Evolutionary conservation across 37 sponge, comb jelly and placozoan species (phyloP), one percentile per base, ranked within the genome.

Genomic region (Geodia barretti): DNA sequence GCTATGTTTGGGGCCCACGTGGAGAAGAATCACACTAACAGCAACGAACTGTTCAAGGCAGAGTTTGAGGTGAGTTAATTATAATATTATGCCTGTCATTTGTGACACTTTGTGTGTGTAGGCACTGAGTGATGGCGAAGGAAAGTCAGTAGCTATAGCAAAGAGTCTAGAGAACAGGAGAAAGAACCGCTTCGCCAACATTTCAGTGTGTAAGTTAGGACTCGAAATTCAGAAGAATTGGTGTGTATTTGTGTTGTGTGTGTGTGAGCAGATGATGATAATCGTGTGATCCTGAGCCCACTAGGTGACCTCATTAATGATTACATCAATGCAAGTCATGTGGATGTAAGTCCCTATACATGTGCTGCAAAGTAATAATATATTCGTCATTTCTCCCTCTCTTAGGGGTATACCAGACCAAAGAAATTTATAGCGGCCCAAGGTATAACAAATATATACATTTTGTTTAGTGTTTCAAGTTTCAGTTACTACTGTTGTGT

Each of bases 341-440:
- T 90, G 28, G 61, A 87, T 75, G 91, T 90, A 54, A 80, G 85
- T 34, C 38, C 2, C 5, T 40, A 19, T 1, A 9, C 38, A n/a
- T 4, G 17, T 34, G 3, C 21, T 62, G 11, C 11, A 1, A 75
- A n/a, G n/a, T 5, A n/a, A 47, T 3, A 5, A 8, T 34, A 34
- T 23, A 21, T 11, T 34, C 29, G 64, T 37, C 34, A 60, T 35
- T 3, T 34, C 2, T 63, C 21, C 9, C 40, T 29, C 23, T 35
- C 26, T 25, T 34, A 89, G 84, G 84, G 80, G 39, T 64, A 89
- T 62, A 24, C 58, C 5, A 30, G 8, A 11, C 24, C 1, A 25
- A 84, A 84, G 58, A 84, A 78, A 31, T 88, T 76, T 61, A 88
- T 88, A 69, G 89, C 89, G n/a, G 67, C 89, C 17, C 89, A 88